Evolutionary conservation across 1,140 invertebrate genomes (phyloP).

Genomic region (Archivesica marissinica): DNA sequence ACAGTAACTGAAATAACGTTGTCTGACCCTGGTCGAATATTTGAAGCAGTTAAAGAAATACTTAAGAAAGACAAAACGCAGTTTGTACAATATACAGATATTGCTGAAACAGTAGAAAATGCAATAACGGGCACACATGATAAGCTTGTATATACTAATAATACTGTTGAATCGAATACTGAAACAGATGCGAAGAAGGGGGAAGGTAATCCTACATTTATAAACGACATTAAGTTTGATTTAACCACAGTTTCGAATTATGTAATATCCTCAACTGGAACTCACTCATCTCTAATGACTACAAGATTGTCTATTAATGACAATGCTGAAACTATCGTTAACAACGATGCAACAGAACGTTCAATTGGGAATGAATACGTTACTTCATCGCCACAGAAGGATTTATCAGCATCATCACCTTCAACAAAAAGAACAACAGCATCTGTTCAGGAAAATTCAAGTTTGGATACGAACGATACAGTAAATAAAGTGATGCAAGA

Average conservation of each 20-base stretch:
- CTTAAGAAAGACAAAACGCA: background rate
- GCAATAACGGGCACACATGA: background rate
- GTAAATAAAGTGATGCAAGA: background rate
- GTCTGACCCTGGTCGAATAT: background rate
- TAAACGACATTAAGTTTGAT: no score
- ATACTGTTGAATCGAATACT: background rate
- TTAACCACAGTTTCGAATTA: no score
- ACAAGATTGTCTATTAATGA: no score
- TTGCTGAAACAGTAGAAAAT: background rate
- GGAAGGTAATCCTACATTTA: background rate
- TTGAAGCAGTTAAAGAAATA: background rate
- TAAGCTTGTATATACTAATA: background rate
- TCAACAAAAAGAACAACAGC: no score
- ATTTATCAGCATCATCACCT: background rate
- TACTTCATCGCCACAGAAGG: background rate
- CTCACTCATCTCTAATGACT: no score
- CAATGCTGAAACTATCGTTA: background rate
- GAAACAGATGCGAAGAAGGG: background rate
- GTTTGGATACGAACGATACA: background rate
- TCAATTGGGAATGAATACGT: background rate
- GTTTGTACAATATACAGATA: background rate
- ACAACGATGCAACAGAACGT: background rate
- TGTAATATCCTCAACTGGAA: no score
- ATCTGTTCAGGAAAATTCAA: background rate
- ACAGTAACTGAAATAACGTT: slow-evolving; percentile 6